Conservation (phyloP, 2,113 vertebrate genomes). For the Anoplopoma fimbria region DNA sequence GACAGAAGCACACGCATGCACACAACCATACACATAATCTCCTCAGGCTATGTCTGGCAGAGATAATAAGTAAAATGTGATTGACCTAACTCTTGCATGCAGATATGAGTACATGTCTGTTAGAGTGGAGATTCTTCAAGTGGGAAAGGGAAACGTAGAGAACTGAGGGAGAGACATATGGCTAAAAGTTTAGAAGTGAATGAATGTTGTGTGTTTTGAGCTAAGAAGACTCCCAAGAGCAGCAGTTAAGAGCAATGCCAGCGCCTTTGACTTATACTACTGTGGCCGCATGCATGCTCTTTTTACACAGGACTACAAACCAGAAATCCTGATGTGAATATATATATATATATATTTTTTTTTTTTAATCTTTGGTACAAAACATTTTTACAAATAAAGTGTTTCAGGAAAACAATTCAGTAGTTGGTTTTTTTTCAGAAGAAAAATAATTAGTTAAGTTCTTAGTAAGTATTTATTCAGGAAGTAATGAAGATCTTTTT, state of each 20-base stretch:
- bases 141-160: constrained; percentile 18
- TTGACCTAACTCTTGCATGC: neutral
- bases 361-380: neutral
- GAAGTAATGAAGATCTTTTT: neutral
- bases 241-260: constrained; percentile 42
- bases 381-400: no score
- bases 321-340: constrained; percentile 21
- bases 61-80: constrained; percentile 1
- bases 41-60: neutral
- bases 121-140: constrained; percentile 26
- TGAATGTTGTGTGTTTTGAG: constrained; percentile 47
- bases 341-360: neutral
- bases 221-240: constrained; percentile 42
- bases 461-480: no score
- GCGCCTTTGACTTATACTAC: constrained; percentile 51
- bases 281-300: constrained; percentile 25
- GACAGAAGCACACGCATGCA: neutral
- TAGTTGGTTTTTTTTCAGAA: no score
- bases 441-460: no score
- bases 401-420: no score
- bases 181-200: constrained; percentile 50
- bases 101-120: constrained; percentile 11
- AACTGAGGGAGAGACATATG: constrained; percentile 52
- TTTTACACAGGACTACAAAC: constrained; percentile 13
- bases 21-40: neutral